These are phyloP conservation scores for Torymus texanus DNA, from an alignment of 2,888 invertebrate species.

Conservation along the genomic window DNA sequence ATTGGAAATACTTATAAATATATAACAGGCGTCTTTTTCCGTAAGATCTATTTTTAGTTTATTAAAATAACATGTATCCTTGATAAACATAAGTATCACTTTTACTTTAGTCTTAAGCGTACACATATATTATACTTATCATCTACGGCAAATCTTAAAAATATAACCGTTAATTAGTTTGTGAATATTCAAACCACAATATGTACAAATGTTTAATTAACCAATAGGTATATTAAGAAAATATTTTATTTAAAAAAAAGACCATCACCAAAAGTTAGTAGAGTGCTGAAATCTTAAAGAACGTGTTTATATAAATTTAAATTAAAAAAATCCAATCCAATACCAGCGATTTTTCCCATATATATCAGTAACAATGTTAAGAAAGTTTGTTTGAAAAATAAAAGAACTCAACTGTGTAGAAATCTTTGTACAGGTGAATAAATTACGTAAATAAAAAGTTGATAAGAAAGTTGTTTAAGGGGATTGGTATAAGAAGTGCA, in stretches of 20 bases:
- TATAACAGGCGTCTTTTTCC: not conserved
- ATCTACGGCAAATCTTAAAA: no score
- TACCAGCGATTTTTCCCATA: slow-evolving; percentile 42
- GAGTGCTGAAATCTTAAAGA: slow-evolving; percentile 15
- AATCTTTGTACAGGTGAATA: not conserved
- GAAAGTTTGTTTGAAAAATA: slow-evolving; percentile 5
- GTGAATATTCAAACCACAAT: no score
- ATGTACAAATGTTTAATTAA: no score
- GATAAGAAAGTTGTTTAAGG: slow-evolving; percentile 2
- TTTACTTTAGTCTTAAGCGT: not conserved
- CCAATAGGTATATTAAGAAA: not conserved
- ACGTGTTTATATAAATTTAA: slow-evolving; percentile 8
- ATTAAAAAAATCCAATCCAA: slow-evolving; percentile 24
- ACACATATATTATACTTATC: not conserved
- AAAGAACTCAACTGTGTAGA: not conserved
- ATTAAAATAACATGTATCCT: no score
- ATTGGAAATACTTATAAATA: slow-evolving; percentile 32
- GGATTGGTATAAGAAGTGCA: not conserved
- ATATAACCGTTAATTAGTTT: no score
- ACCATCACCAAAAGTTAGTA: slow-evolving; percentile 49
- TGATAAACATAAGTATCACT: slow-evolving; percentile 7
- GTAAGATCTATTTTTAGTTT: no score
- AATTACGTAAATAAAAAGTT: slow-evolving; percentile 7
- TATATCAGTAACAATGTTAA: slow-evolving; percentile 1
- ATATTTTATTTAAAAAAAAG: slow-evolving; percentile 29